phyloP scores from a whole-genome alignment of 37 sponge, comb jelly and placozoan genomes.

The Oscarella lobularis region DNA sequence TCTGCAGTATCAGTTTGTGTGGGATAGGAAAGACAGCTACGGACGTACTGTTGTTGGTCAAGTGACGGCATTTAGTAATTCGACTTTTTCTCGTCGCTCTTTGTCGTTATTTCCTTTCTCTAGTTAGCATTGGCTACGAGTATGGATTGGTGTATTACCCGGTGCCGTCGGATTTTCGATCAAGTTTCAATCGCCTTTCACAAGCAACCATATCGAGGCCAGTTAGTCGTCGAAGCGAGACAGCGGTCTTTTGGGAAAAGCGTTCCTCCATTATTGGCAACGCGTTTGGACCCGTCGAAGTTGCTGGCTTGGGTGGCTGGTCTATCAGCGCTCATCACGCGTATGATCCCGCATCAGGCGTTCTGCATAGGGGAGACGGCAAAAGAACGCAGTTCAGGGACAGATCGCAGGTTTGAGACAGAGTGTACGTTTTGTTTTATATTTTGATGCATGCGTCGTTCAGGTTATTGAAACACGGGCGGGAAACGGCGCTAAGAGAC shows the following conservation, averaged over 20 bases:
- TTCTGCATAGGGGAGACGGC: background rate
- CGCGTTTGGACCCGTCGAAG: background rate
- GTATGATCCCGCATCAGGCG: background rate
- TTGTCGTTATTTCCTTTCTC: no score
- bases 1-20: background rate
- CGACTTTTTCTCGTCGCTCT: no score
- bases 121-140: background rate
- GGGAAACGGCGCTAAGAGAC: background rate
- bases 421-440: no score
- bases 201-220: background rate
- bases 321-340: background rate
- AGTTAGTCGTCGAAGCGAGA: background rate
- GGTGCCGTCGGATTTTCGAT: background rate
- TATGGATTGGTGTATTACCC: background rate
- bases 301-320: slow-evolving; percentile 1
- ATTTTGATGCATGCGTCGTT: no score
- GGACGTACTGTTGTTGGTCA: background rate
- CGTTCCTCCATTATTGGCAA: background rate
- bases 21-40: background rate
- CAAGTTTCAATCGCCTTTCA: background rate
- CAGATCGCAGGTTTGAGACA: background rate
- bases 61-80: no score
- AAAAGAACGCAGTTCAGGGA: background rate
- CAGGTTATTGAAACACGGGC: background rate
- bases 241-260: background rate